phyloP scores from a whole-genome alignment of 2,888 invertebrate species.

The Anoplius nigerrimus region DNA sequence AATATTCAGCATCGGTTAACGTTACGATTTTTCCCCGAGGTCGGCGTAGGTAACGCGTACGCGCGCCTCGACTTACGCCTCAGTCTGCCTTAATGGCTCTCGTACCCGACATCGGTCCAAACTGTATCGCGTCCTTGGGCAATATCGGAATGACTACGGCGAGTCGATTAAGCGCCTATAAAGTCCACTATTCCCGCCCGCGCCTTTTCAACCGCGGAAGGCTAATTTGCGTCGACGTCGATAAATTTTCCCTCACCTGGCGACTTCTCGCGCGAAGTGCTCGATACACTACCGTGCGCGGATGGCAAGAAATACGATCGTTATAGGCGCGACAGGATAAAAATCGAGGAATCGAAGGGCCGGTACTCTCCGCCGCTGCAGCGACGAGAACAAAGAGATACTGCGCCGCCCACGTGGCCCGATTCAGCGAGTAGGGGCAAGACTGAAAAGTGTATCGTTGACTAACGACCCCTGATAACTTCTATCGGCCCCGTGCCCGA shows the following conservation, averaged over 20 bases:
- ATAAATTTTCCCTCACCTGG: too few species aligned
- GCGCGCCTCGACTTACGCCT: neutral
- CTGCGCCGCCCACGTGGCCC: conserved; percentile 3
- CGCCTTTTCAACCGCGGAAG: too few species aligned
- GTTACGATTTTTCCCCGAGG: neutral
- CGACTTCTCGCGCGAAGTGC: neutral
- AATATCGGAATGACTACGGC: too few species aligned
- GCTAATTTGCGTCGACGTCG: too few species aligned
- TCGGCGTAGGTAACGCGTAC: neutral
- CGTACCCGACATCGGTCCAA: too few species aligned
- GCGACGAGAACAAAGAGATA: conserved; percentile 2
- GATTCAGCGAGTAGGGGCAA: conserved; percentile 36
- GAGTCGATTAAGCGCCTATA: too few species aligned
- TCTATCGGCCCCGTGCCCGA: conserved; percentile 48
- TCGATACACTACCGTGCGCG: conserved; percentile 13
- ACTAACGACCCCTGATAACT: conserved; percentile 52
- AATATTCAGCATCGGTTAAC: conserved; percentile 8
- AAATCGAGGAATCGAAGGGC: conserved; percentile 29
- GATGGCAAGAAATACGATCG: conserved; percentile 12
- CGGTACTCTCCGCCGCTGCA: too few species aligned
- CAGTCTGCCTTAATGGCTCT: too few species aligned
- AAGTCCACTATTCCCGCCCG: too few species aligned
- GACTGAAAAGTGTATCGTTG: conserved; percentile 57
- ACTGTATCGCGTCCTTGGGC: too few species aligned
- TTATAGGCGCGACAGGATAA: conserved; percentile 8